Base-by-base conservation (phyloP, 1,140 invertebrate species). In the Harlomillsia oculata region DNA sequence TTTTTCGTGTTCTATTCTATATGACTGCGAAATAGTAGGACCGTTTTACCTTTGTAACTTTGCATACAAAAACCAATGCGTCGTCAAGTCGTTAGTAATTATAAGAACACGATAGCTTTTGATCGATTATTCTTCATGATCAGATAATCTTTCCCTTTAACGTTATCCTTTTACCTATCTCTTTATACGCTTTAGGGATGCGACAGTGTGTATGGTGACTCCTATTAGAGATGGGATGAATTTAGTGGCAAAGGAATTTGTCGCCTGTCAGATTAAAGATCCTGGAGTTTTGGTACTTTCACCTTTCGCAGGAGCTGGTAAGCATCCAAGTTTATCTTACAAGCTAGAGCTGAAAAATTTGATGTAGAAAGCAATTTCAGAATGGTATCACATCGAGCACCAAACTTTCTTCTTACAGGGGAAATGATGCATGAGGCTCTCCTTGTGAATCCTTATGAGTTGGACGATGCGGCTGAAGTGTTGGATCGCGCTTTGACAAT, bases 201-300 rank as follows among this genome's bases (percentile, higher is more conserved):
- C 87, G 0, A 82, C 85, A 0, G 87, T 94, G 0, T 87, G 84
- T 18, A 70, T 92, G 16, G 88, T 93, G 0, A 91, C 89, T 0
- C 89, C 89, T 0, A 70, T 92, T 0, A 73, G 89, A 39, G 89
- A 93, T 69, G 89, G 89, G 28, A 94, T 94, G 89, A 94, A 94
- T 73, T 75, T 94, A 39, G 89, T 93, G 0, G 89, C 89, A 5
- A 93, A 94, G 71, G 89, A 94, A 70, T 93, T 89, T 67, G 88
- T 92, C 2, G 89, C 89, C 5, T 92, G 89, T 68, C 89, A 92
- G 71, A 90, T 90, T 8, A 87, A 89, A 59, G 80, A 80, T 13
- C 81, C 85, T 0, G 89, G 89, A 6, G 89, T 94, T 0, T 70
- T 94, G 5, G 87, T 94, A 39, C 80, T 94, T 2, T 91, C 87